Conservation (phyloP, 35 echinoderm and acorn worm genomes). For the Apostichopus japonicus region DNA sequence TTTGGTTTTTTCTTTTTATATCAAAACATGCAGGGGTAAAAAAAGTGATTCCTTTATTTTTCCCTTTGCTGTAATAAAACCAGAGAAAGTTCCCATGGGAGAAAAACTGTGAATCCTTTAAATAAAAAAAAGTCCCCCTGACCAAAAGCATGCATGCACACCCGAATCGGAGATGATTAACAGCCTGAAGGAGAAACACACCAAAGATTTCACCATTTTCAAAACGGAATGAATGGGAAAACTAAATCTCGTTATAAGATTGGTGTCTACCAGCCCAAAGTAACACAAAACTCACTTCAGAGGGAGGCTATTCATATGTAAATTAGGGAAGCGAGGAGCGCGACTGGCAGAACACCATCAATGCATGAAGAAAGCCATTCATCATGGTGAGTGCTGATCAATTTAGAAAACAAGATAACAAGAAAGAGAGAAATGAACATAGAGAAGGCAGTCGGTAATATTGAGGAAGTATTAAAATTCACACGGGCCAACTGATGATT, state of each 20-base stretch:
- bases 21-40: neutral
- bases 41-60: conserved; percentile 51
- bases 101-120: conserved; percentile 36
- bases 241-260: conserved; percentile 61
- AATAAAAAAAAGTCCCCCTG: conserved; percentile 46
- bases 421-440: conserved; percentile 22
- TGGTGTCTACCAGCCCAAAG: conserved; percentile 58
- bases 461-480: conserved; percentile 41
- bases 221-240: conserved; percentile 15
- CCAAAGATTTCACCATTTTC: conserved; percentile 41
- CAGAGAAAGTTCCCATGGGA: conserved; percentile 48
- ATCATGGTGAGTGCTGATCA: conserved; percentile 47
- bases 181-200: conserved; percentile 59
- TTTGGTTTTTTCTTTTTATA: neutral
- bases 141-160: conserved; percentile 41
- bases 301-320: conserved; percentile 62
- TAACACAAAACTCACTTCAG: conserved; percentile 57
- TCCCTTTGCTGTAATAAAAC: conserved; percentile 55
- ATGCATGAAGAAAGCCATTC: conserved; percentile 57
- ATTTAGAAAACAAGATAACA: conserved; percentile 47
- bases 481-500: conserved; percentile 20
- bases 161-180: conserved; percentile 45
- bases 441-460: conserved; percentile 26
- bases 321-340: conserved; percentile 60
- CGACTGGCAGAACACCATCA: conserved; percentile 32